phyloP scores from a whole-genome alignment of 2,797 vertebrate species.

The Tadarida brasiliensis region DNA sequence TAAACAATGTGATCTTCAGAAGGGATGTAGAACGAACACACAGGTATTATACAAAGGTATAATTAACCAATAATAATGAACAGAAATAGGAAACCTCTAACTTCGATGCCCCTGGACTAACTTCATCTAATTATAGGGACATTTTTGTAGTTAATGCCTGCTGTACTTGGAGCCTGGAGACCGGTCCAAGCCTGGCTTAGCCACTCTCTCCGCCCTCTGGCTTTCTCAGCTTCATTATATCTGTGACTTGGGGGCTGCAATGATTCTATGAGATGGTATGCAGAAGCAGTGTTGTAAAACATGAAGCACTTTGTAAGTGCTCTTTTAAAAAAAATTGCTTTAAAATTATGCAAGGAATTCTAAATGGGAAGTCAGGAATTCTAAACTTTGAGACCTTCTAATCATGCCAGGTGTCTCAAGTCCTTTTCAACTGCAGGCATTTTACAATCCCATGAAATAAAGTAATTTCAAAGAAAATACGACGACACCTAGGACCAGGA shows the following conservation, averaged over 20 bases:
- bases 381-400: background rate
- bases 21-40: slow-evolving; percentile 5
- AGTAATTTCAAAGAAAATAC: background rate
- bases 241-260: background rate
- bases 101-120: background rate
- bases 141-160: background rate
- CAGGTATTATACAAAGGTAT: background rate
- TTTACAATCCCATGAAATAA: slow-evolving; percentile 26
- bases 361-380: background rate
- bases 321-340: background rate
- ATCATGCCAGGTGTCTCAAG: background rate
- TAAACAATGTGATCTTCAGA: slow-evolving; percentile 15
- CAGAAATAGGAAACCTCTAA: slow-evolving; percentile 1
- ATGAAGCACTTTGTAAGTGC: background rate
- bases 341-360: background rate
- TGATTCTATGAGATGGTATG: background rate
- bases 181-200: background rate
- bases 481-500: background rate
- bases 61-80: background rate
- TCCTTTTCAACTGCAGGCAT: background rate
- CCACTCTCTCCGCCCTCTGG: background rate
- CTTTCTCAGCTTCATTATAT: background rate
- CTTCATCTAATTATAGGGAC: background rate
- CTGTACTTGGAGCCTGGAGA: background rate
- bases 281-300: background rate